Base-by-base conservation (phyloP, 1,140 invertebrate species). In the Lutraria rhynchaena region DNA sequence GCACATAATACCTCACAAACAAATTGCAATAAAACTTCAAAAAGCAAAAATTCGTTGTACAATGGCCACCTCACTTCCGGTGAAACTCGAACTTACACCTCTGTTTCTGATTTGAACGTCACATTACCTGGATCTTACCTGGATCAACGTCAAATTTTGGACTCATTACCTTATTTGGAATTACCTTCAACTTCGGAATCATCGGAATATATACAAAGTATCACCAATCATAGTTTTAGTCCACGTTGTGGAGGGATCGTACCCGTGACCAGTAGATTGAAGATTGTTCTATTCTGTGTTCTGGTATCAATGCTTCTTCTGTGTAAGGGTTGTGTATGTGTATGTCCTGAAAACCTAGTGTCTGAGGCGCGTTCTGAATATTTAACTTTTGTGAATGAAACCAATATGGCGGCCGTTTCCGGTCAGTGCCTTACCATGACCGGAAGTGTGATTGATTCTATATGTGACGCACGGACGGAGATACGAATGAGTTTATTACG, bases 251-350 rank as follows among this genome's bases (percentile, higher is more conserved):
- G 37, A 7, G 15, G 37, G 37, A 5, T 41, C 15, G 5, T 41
- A 41, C 41, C 41, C 11, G 61, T 17, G 24, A 65, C 3, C 41
- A 44, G 22, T 46, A 65, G 61, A 65, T 46, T 65, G n/a, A 65
- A 44, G 24, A 22, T 57, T 33, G 35, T 29, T 15, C 27, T 71
- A n/a, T 71, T 71, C 9, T 51, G 37, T 19, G 41, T 57, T 33
- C 46, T 71, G 19, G 35, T 71, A 53, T 71, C 69, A 29, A 53
- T 71, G 49, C 49, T 71, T 19, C 37, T 71, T 35, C 29, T 71
- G 49, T 71, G 69, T 35, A 71, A 71, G 69, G 53, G 69, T n/a
- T 71, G 69, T 33, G 31, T 46, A n/a, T 71, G 69, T 51, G 24
- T 55, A 31, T 65, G 61, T 37, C 46, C 61, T 27, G 61, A 65